These are phyloP conservation scores for Dasypus novemcinctus DNA, from an alignment of 2,113 vertebrate species.

Conservation along the genomic window DNA sequence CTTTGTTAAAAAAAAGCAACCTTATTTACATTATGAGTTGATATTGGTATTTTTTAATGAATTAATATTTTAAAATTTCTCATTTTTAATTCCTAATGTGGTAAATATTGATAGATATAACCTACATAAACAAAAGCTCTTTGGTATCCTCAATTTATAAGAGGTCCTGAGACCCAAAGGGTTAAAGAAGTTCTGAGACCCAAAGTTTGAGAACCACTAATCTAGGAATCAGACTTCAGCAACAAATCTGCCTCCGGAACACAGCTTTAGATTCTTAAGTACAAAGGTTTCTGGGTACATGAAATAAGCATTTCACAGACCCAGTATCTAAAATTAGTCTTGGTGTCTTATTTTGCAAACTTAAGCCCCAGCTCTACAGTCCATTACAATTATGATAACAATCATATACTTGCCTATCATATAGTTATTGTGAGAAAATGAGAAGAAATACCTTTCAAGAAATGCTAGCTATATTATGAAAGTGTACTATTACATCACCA, in stretches of 20 bases:
- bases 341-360: not conserved
- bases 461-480: slow-evolving; percentile 24
- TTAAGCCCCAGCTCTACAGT: not conserved
- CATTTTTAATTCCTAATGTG: slow-evolving; percentile 25
- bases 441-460: not conserved
- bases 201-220: not conserved
- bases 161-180: not conserved
- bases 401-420: not conserved
- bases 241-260: not conserved
- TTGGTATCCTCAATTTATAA: not conserved
- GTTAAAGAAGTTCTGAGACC: not conserved
- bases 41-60: not conserved
- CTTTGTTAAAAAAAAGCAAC: not conserved
- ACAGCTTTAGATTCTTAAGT: not conserved
- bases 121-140: not conserved
- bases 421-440: not conserved
- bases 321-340: slow-evolving; percentile 4
- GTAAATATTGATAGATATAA: not conserved
- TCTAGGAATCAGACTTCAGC: not conserved
- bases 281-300: not conserved
- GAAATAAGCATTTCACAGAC: slow-evolving; percentile 12
- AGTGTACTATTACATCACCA: not conserved
- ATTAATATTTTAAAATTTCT: slow-evolving; percentile 15
- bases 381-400: not conserved
- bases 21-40: not conserved